A percentile compares a stretch with the other conserved stretches of the same genome.
Conservation (phyloP, 2,888 invertebrate species). For the Euplexia lucipara region DNA sequence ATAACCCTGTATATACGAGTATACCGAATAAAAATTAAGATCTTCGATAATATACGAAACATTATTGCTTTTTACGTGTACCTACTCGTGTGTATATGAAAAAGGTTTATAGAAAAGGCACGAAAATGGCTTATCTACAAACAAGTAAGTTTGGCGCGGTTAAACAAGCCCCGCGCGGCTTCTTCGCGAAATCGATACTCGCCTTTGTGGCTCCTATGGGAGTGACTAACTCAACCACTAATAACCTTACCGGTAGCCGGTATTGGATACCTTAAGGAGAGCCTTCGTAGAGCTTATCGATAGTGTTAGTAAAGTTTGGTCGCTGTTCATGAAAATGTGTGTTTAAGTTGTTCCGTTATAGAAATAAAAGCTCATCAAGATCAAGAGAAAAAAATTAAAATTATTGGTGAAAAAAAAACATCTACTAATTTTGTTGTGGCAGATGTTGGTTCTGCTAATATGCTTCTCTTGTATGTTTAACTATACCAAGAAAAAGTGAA, state of each 20-base stretch:
- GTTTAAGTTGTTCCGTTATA: too few relatives aligned
- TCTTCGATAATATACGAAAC: too few relatives aligned
- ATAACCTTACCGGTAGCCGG: slow-evolving; percentile 39
- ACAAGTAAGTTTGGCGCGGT: slow-evolving; percentile 25
- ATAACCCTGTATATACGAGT: too few relatives aligned
- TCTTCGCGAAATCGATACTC: slow-evolving; percentile 52
- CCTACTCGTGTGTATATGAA: too few relatives aligned
- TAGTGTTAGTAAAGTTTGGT: slow-evolving; percentile 14
- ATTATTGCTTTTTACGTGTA: too few relatives aligned
- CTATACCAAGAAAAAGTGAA: too few relatives aligned
- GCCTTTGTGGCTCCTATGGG: slow-evolving; percentile 49
- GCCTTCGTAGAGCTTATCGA: slow-evolving; percentile 36
- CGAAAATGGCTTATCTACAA: slow-evolving; percentile 26
- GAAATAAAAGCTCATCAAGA: too few relatives aligned
- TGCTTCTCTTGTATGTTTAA: too few relatives aligned
- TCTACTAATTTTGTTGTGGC: too few relatives aligned
- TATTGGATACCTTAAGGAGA: slow-evolving; percentile 36
- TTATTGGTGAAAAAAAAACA: too few relatives aligned
- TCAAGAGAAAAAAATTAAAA: neutral
- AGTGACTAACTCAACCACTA: slow-evolving; percentile 47
- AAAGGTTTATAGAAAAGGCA: slow-evolving; percentile 9
- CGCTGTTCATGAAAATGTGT: neutral
- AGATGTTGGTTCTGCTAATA: too few relatives aligned
- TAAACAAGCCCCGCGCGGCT: slow-evolving; percentile 42
- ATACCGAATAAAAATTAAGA: too few relatives aligned